Conservation (phyloP, 2,888 invertebrate genomes). For the Crioceris asparagi region DNA sequence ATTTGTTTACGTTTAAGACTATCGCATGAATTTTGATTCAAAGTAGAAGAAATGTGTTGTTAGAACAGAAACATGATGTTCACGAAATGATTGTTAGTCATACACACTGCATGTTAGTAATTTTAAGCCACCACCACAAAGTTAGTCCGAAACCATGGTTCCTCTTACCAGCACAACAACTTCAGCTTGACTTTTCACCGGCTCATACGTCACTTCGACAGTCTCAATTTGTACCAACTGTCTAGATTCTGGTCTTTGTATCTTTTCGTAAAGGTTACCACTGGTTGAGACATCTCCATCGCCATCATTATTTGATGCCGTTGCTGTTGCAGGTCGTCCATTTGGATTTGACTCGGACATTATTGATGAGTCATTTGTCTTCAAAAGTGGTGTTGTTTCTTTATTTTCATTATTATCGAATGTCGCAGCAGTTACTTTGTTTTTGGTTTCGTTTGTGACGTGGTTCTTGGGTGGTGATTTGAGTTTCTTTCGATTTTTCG, state of each 20-base stretch:
- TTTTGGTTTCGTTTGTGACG: constrained; percentile 5
- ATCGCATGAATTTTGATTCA: too few relatives aligned
- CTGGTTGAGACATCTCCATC: constrained; percentile 10
- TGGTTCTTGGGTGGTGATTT: constrained; percentile 9
- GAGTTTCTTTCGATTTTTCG: constrained; percentile 41
- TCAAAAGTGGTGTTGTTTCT: constrained; percentile 5
- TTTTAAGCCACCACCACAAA: too few relatives aligned
- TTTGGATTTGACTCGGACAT: constrained; percentile 8
- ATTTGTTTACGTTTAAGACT: too few relatives aligned
- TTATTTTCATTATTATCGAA: not conserved
- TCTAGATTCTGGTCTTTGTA: constrained; percentile 11
- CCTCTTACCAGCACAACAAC: constrained; percentile 32
- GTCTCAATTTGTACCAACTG: constrained; percentile 31
- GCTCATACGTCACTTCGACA: constrained; percentile 32
- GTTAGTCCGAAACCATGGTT: too few relatives aligned
- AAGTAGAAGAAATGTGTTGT: too few relatives aligned
- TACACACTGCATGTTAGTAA: too few relatives aligned
- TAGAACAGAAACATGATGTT: too few relatives aligned
- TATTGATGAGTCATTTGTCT: constrained; percentile 8
- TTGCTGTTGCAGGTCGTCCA: constrained; percentile 1
- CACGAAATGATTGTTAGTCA: too few relatives aligned
- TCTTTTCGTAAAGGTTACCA: constrained; percentile 16
- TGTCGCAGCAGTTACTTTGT: constrained; percentile 7
- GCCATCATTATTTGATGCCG: constrained; percentile 6
- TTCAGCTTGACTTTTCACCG: constrained; percentile 25